Conservation (phyloP, 23 tunicate species). For the Oikopleura vanhoeffeni region DNA sequence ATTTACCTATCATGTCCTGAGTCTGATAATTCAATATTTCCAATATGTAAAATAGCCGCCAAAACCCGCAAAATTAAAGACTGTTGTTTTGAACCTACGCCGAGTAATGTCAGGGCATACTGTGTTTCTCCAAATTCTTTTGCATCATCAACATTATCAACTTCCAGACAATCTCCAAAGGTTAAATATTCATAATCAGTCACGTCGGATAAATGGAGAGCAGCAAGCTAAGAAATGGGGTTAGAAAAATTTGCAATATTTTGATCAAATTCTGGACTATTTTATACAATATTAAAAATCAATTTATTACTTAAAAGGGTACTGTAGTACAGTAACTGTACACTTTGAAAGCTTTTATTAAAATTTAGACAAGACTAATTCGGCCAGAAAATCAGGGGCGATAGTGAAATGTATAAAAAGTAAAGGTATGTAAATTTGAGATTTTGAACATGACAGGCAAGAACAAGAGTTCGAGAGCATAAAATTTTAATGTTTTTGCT, state of each 20-base stretch:
- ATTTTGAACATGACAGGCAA: too few relatives aligned
- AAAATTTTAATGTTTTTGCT: too few relatives aligned
- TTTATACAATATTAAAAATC: too few relatives aligned
- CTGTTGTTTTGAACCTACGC: constrained; percentile 87
- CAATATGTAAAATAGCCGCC: constrained; percentile 81
- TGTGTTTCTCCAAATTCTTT: constrained; percentile 78
- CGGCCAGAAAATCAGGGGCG: too few relatives aligned
- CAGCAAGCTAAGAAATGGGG: not conserved
- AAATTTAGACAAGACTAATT: too few relatives aligned
- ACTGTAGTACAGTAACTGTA: too few relatives aligned
- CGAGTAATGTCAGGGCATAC: constrained; percentile 75
- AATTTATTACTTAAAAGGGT: too few relatives aligned
- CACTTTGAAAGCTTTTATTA: too few relatives aligned
- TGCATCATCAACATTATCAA: constrained; percentile 66
- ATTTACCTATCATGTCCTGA: not conserved
- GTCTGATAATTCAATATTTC: constrained; percentile 72
- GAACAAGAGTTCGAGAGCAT: too few relatives aligned
- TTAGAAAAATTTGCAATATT: not conserved
- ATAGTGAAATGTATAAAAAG: too few relatives aligned
- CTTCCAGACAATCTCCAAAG: constrained; percentile 43
- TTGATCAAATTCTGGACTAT: too few relatives aligned
- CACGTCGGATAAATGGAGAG: constrained; percentile 15
- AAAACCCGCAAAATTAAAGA: constrained; percentile 54
- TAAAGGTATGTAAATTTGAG: too few relatives aligned
- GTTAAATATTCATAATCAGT: constrained; percentile 46